Percentiles rank a stretch among this genome's conserved stretches.
Conservation (phyloP, 2,113 vertebrate genomes). For the Gymnogyps californianus region DNA sequence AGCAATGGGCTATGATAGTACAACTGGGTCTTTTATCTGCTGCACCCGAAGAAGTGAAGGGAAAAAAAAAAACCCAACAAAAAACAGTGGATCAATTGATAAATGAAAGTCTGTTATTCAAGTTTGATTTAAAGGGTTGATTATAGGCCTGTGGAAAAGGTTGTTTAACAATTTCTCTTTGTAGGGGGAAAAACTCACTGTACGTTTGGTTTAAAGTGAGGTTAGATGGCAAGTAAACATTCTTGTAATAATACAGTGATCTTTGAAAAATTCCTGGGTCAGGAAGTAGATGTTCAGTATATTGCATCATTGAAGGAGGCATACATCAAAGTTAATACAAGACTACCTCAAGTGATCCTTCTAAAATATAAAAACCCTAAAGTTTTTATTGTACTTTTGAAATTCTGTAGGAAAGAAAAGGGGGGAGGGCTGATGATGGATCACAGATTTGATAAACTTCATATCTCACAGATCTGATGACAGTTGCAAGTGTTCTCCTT, state of each 20-base stretch:
- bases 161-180: slow-evolving; percentile 47
- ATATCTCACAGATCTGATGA: neutral
- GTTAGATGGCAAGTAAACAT: slow-evolving; percentile 70
- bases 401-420: neutral
- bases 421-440: neutral
- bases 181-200: neutral
- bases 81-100: slow-evolving; percentile 30
- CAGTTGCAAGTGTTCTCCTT: neutral
- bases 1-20: neutral
- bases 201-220: slow-evolving; percentile 51
- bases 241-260: slow-evolving; percentile 53
- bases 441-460: neutral
- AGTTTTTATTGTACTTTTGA: slow-evolving; percentile 32
- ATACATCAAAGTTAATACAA: slow-evolving; percentile 9
- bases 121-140: slow-evolving; percentile 40
- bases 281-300: slow-evolving; percentile 49
- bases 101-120: slow-evolving; percentile 19
- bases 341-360: slow-evolving; percentile 34
- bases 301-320: slow-evolving; percentile 58
- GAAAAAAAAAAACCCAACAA: neutral
- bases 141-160: slow-evolving; percentile 15
- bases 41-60: neutral
- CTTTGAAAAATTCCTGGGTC: slow-evolving; percentile 50
- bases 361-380: neutral
- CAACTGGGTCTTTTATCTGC: slow-evolving; percentile 33